phyloP scores from a whole-genome alignment of 2,888 invertebrate genomes.

The Chymomyza caudatula region DNA sequence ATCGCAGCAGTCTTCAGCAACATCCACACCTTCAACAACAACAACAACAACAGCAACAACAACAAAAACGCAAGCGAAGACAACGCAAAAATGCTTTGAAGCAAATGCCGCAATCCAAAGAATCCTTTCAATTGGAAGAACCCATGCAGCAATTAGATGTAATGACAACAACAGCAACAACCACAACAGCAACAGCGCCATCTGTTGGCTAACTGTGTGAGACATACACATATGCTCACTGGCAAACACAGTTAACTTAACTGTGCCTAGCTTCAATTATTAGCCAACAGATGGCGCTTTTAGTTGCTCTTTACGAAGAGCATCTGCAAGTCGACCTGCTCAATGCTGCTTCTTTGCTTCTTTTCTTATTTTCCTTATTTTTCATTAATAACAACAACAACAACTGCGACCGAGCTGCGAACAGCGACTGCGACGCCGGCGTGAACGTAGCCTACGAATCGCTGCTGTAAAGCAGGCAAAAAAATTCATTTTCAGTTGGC shows the following conservation, averaged over 20 bases:
- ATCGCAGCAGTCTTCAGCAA: conserved; percentile 15
- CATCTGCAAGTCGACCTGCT: too few species aligned
- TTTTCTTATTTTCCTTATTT: conserved; percentile 3
- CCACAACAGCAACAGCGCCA: neutral
- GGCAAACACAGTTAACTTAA: too few species aligned
- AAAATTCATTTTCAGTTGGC: conserved; percentile 71
- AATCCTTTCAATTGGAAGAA: conserved; percentile 74
- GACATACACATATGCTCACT: too few species aligned
- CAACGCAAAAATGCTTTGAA: conserved; percentile 64
- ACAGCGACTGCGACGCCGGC: conserved; percentile 31
- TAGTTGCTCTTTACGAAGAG: too few species aligned
- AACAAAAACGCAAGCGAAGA: conserved; percentile 29
- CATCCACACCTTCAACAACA: conserved; percentile 53
- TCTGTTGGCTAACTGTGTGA: too few species aligned
- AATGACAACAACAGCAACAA: conserved; percentile 28
- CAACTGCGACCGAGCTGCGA: conserved; percentile 11
- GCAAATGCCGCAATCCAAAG: conserved; percentile 47
- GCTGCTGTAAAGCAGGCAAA: conserved; percentile 66
- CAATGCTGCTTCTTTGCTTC: neutral
- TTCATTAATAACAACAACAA: conserved; percentile 13
- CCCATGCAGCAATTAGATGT: conserved; percentile 75
- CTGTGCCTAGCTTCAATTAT: too few species aligned
- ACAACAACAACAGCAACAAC: conserved; percentile 54
- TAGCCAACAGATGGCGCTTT: too few species aligned
- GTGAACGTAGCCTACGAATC: conserved; percentile 40